phyloP scores from a whole-genome alignment of 2,113 vertebrate species.

The Scartelaos histophorus region DNA sequence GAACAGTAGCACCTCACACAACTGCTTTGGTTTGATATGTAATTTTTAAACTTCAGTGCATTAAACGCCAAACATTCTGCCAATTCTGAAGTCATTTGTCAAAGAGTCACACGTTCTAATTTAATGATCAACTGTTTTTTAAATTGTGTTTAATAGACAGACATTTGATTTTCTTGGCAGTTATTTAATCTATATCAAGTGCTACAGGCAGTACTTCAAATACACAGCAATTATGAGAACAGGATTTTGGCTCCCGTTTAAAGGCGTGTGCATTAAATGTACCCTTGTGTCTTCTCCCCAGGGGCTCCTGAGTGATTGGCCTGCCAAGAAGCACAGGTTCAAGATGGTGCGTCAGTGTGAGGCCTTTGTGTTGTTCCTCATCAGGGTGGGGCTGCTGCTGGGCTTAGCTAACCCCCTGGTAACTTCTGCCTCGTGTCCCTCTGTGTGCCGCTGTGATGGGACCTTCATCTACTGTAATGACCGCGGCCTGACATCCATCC shows the following conservation, averaged over 20 bases:
- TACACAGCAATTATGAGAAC: constrained; percentile 63
- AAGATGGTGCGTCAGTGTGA: constrained; percentile 92
- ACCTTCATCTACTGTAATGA: constrained; percentile 99
- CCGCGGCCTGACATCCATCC: constrained; percentile 95
- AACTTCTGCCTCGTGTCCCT: constrained; percentile 90
- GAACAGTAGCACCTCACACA: constrained; percentile 14
- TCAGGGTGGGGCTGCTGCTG: constrained; percentile 90
- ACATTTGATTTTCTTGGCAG: constrained; percentile 45
- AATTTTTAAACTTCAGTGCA: neutral
- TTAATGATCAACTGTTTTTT: constrained; percentile 37
- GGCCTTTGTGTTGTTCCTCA: constrained; percentile 89
- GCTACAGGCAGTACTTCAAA: constrained; percentile 59
- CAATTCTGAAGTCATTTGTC: constrained; percentile 10
- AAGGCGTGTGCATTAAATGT: constrained; percentile 64
- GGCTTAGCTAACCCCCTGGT: constrained; percentile 85
- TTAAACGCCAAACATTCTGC: constrained; percentile 15
- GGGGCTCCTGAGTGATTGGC: constrained; percentile 79
- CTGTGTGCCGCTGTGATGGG: constrained; percentile 91
- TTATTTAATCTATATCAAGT: constrained; percentile 52
- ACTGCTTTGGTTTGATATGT: neutral
- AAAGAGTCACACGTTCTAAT: neutral
- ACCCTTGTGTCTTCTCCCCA: constrained; percentile 74
- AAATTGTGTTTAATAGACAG: constrained; percentile 46
- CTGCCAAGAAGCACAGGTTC: constrained; percentile 78
- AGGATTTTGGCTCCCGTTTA: constrained; percentile 60